Evolutionary conservation across 2,888 invertebrate species (phyloP), one percentile per base, ranked within the genome.

Genomic region (Glyphotaelius pellucidus): DNA sequence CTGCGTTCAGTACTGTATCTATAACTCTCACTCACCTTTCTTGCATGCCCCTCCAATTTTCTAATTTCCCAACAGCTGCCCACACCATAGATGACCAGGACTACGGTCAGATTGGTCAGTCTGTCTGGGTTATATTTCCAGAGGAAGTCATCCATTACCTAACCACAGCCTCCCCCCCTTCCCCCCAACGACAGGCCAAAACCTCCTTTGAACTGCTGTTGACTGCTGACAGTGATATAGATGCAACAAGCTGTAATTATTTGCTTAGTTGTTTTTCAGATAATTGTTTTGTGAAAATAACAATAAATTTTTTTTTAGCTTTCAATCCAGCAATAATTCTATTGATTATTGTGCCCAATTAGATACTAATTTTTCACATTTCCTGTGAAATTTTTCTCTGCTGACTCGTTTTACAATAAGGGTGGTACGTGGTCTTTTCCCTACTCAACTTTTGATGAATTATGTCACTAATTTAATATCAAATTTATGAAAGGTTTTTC

Each of bases 71-170:
- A 79, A 32, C 32, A 35, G 32, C 86, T 79, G 31, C 67, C 67
- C 31, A 14, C 85, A 2, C 42, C 38, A 2, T 35, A 31, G 35
- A 83, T 83, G 31, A 35, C 31, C 42, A n/a, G n/a, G 85, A 35
- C 19, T 3, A 85, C 7, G 35, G 35, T 85, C 14, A 19, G 85
- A 15, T n/a, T n/a, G 35, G 35, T 85, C 12, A 19, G 85, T 4
- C 30, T n/a, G 12, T 86, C 86, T 11, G 52, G 19, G 52, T 67
- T 15, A 32, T 31, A 47, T 86, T 86, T 35, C 31, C 79, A 32
- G 35, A 67, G 79, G 67, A 85, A n/a, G 85, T 31, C 52, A 88
- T 88, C 79, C 88, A 79, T 67, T 88, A 88, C 32, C 15, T 25
- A 32, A 88, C 88, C 88, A 67, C 67, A 32, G 32, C 9, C 3